Percentiles rank a stretch among this genome's conserved stretches.
Evolutionary conservation across 2,888 invertebrate species (phyloP).

Genomic region (Sesia bembeciformis): DNA sequence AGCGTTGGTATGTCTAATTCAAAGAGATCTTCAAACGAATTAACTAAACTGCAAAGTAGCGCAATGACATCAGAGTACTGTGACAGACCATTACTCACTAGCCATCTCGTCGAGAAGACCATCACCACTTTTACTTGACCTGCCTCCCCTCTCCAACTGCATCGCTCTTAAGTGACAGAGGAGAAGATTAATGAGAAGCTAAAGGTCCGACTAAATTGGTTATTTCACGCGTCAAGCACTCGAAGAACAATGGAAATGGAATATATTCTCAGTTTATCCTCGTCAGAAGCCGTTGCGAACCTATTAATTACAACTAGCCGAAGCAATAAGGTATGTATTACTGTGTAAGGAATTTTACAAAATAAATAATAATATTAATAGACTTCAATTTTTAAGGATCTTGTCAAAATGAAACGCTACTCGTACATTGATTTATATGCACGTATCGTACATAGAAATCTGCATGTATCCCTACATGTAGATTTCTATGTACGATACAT

Average conservation of each 20-base stretch:
- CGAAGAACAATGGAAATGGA: constrained; percentile 22
- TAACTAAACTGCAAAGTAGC: not conserved
- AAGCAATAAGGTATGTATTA: too few species aligned
- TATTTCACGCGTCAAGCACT: constrained; percentile 18
- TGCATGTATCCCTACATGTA: too few species aligned
- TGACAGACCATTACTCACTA: constrained; percentile 23
- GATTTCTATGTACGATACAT: too few species aligned
- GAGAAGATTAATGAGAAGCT: constrained; percentile 4
- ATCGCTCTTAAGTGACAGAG: constrained; percentile 5
- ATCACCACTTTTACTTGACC: constrained; percentile 12
- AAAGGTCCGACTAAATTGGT: not conserved
- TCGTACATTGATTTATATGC: too few species aligned
- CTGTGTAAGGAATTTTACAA: too few species aligned
- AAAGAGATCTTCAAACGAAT: too few species aligned
- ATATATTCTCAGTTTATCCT: constrained; percentile 2
- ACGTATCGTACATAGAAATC: too few species aligned
- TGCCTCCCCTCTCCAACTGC: constrained; percentile 5
- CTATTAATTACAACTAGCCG: not conserved
- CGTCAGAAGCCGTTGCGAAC: not conserved
- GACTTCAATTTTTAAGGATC: too few species aligned
- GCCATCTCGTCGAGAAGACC: constrained; percentile 11
- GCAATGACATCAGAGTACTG: constrained; percentile 6
- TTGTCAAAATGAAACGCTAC: too few species aligned
- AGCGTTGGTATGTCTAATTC: too few species aligned
- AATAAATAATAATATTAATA: too few species aligned